Conservation (phyloP, 2,888 invertebrate species). For the Ethmia dodecea region DNA sequence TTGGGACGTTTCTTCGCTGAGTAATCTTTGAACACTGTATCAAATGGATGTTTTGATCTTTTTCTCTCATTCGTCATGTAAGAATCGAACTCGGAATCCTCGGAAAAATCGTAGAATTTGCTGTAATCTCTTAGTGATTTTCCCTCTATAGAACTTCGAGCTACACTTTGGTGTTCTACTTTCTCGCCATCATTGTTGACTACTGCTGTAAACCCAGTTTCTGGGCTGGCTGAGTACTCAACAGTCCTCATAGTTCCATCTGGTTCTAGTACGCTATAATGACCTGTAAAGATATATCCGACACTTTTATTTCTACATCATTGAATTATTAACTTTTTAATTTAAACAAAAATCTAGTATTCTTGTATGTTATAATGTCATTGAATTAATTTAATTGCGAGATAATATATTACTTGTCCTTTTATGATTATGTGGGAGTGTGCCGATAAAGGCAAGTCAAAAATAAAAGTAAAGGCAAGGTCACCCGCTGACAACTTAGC, state of each 20-base stretch:
- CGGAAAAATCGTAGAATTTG: slow-evolving; percentile 51
- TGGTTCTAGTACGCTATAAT: slow-evolving; percentile 82
- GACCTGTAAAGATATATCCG: slow-evolving; percentile 55
- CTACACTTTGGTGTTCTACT: slow-evolving; percentile 19
- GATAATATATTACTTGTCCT: no score
- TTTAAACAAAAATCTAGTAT: no score
- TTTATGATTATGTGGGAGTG: no score
- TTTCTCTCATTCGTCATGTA: slow-evolving; percentile 35
- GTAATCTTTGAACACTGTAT: slow-evolving; percentile 42
- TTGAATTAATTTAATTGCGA: no score
- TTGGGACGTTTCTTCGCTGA: slow-evolving; percentile 43
- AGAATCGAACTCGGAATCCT: slow-evolving; percentile 46
- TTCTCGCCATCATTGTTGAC: slow-evolving; percentile 69
- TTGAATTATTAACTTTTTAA: no score
- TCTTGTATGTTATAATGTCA: no score
- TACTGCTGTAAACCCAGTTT: slow-evolving; percentile 75
- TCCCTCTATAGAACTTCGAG: slow-evolving; percentile 35
- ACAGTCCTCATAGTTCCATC: slow-evolving; percentile 80
- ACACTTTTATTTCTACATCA: no score
- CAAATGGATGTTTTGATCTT: slow-evolving; percentile 42
- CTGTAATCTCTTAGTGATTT: slow-evolving; percentile 57
- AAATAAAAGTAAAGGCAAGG: no score
- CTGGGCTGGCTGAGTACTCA: slow-evolving; percentile 78
- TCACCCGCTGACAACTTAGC: no score
- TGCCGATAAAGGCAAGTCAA: no score